These are phyloP conservation scores for Lasius fuliginosus DNA, from an alignment of 2,888 invertebrate species.

Conservation along the genomic window DNA sequence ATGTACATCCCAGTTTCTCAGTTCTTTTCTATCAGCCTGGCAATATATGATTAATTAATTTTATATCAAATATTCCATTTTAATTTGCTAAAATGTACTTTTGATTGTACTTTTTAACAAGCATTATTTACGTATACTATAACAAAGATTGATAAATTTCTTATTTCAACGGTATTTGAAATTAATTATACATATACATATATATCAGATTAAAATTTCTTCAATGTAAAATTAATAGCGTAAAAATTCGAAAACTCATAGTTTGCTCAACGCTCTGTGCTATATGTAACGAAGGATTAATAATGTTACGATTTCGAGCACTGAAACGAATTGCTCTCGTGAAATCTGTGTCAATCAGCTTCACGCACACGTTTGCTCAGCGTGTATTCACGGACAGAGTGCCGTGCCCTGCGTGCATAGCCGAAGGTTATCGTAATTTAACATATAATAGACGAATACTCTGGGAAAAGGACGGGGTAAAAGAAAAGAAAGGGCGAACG, in stretches of 20 bases:
- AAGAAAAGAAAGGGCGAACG: slow-evolving; percentile 53
- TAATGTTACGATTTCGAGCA: slow-evolving; percentile 5
- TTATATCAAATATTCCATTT: neutral
- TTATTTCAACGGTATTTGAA: neutral
- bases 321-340: slow-evolving; percentile 24
- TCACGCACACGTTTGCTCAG: slow-evolving; percentile 29
- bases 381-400: slow-evolving; percentile 29
- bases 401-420: slow-evolving; percentile 57
- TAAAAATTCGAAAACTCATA: neutral
- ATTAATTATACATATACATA: neutral
- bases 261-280: neutral
- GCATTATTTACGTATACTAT: neutral
- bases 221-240: neutral
- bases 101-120: neutral
- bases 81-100: neutral
- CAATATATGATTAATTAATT: neutral
- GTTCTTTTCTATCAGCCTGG: neutral
- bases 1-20: neutral
- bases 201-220: neutral
- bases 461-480: slow-evolving; percentile 67
- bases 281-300: neutral
- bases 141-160: slow-evolving; percentile 2
- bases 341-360: slow-evolving; percentile 38
- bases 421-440: slow-evolving; percentile 75
- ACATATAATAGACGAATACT: slow-evolving; percentile 74